Evolutionary conservation across 2,113 vertebrate genomes (phyloP).

Genomic region (Myrmophylax atrothorax): DNA sequence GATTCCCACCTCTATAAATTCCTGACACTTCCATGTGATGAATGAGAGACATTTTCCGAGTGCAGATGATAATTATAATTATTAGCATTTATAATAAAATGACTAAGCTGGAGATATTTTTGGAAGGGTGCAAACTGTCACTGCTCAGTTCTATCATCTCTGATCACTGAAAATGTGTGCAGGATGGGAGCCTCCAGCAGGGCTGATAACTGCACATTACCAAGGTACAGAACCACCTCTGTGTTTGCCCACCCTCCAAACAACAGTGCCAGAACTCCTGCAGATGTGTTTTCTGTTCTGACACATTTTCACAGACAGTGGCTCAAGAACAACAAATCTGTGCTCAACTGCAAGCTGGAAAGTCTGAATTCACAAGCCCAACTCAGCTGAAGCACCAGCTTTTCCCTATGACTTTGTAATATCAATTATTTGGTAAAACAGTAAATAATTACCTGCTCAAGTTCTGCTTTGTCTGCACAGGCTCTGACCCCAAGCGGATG

Average conservation of each 20-base stretch:
- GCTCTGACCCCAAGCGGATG: not conserved
- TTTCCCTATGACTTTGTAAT: not conserved
- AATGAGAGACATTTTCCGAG: not conserved
- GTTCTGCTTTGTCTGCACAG: not conserved
- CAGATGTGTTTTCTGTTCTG: not conserved
- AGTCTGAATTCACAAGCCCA: not conserved
- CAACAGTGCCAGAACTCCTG: not conserved
- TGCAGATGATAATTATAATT: not conserved
- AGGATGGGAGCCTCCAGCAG: not conserved
- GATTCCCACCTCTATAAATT: not conserved
- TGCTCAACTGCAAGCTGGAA: not conserved
- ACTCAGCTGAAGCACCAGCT: not conserved
- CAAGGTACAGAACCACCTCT: not conserved
- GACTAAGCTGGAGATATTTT: not conserved
- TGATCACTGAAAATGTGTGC: not conserved
- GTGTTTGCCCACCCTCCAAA: not conserved
- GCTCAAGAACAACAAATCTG: not conserved
- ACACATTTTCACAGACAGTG: not conserved
- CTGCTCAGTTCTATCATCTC: not conserved
- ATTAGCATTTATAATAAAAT: constrained; percentile 11
- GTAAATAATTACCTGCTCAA: not conserved
- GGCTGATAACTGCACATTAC: not conserved
- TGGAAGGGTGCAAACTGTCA: not conserved
- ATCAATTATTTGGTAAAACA: not conserved
- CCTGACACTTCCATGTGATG: not conserved